Base-by-base conservation (phyloP, 2,888 invertebrate species). In the Drosophila pseudotakahashii region DNA sequence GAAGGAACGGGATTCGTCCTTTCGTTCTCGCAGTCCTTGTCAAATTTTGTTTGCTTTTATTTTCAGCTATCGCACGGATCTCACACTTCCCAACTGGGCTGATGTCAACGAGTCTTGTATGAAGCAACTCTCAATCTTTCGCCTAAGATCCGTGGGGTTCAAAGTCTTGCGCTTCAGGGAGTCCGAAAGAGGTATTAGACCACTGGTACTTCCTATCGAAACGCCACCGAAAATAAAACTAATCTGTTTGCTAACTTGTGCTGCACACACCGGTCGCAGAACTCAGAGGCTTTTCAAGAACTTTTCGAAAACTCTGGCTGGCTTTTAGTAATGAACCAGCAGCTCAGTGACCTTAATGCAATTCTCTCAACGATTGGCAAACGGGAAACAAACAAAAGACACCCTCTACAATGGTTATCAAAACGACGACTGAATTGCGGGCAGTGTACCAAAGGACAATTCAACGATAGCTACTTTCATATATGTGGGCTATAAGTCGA, bases 361-460 rank as follows among this genome's bases (percentile, higher is more conserved):
- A 91, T 91, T 91, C 89, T 90, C 88, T 89, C 84, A 90, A 91
- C 91, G 90, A 91, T 91, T 91, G 85, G 91, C 91, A 91, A 91
- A 90, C 91, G 90, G 90, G 88, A 88, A 89, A 89, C 90, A 91
- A 91, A 90, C 81, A 75, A 81, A 80, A 76, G 26, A 80, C 74
- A 80, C 89, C 89, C 90, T 90, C 90, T 81, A 85, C 78, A 79
- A 76, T 86, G 66, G 50, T 58, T 74, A 44, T 30, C 7, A 64
- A 53, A 53, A 34, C 61, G 55, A 54, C 47, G 54, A 72, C 52
- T 66, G 63, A 64, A 72, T 54, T 66, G 45, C 52, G 60, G 39
- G 55, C 73, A 75, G 78, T 79, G 83, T 83, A 82, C 78, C 51
- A 72, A 45, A 69, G 69, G 72, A 82, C 80, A 79, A 76, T 44